Percentiles rank a stretch among this genome's conserved stretches.
phyloP scores from a whole-genome alignment of 2,888 invertebrate genomes.

The Himalopsyche tibetana region DNA sequence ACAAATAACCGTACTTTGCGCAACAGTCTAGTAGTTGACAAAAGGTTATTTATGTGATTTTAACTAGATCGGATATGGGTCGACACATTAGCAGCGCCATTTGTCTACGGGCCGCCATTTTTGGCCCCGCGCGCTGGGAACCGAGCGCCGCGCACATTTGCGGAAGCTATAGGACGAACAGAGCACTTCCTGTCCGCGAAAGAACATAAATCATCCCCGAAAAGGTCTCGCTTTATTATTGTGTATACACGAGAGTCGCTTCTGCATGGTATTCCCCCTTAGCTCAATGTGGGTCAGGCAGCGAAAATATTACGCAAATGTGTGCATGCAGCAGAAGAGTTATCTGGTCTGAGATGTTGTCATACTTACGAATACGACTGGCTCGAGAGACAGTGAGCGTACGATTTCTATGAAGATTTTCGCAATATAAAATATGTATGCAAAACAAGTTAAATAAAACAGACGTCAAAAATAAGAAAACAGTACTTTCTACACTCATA shows the following conservation, averaged over 20 bases:
- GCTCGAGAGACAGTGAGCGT: neutral
- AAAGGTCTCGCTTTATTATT: slow-evolving; percentile 62
- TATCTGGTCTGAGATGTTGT: slow-evolving; percentile 8
- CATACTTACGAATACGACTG: neutral
- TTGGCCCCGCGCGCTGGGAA: neutral
- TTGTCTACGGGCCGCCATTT: slow-evolving; percentile 58
- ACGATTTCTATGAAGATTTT: neutral
- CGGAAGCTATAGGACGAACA: slow-evolving; percentile 53
- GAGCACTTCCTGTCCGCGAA: slow-evolving; percentile 55
- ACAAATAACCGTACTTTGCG: neutral
- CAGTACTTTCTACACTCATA: too few species aligned
- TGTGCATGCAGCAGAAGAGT: slow-evolving; percentile 12
- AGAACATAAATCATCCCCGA: slow-evolving; percentile 62
- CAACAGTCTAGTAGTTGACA: slow-evolving; percentile 46
- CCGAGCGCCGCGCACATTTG: slow-evolving; percentile 17
- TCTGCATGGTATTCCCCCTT: neutral
- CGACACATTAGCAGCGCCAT: slow-evolving; percentile 62
- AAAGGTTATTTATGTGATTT: slow-evolving; percentile 59
- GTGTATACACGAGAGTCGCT: slow-evolving; percentile 50
- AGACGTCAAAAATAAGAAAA: too few species aligned
- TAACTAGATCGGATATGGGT: slow-evolving; percentile 57
- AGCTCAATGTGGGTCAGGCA: slow-evolving; percentile 1
- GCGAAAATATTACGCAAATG: neutral
- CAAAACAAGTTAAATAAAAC: neutral
- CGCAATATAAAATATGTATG: neutral